Percentiles rank a stretch among this genome's conserved stretches.
phyloP scores from a whole-genome alignment of 2,797 vertebrate species.

The Alauda arvensis region DNA sequence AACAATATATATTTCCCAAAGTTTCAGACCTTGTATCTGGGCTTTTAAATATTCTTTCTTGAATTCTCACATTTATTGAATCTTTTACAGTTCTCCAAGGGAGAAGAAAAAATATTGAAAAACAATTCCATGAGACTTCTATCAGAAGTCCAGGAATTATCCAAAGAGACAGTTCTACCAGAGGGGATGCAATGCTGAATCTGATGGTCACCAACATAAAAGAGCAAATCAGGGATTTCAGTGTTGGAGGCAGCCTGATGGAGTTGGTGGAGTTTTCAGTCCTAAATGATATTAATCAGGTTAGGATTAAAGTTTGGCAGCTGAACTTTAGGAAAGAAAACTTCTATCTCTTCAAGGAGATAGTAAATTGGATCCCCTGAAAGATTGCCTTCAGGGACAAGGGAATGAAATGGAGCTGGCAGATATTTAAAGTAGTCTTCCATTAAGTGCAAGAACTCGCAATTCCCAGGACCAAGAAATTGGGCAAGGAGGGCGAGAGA shows the following conservation, averaged over 20 bases:
- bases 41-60: background rate
- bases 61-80: background rate
- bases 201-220: background rate
- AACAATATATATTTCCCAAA: background rate
- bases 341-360: background rate
- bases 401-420: background rate
- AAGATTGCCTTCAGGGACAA: background rate
- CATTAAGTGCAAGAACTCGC: fast-evolving
- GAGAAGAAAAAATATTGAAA: background rate
- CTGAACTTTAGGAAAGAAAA: background rate
- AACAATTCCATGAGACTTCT: background rate
- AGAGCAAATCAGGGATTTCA: background rate
- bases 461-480: background rate
- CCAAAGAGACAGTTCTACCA: background rate
- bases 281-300: background rate
- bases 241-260: background rate
- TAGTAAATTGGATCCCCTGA: background rate
- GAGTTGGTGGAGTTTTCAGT: background rate
- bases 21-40: background rate
- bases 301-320: background rate
- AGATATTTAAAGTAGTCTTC: background rate
- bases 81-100: background rate
- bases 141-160: background rate
- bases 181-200: background rate
- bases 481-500: background rate